Percentiles rank a stretch among this genome's conserved stretches.
phyloP scores from a whole-genome alignment of 2,888 invertebrate genomes.

The Bombylius discolor region DNA sequence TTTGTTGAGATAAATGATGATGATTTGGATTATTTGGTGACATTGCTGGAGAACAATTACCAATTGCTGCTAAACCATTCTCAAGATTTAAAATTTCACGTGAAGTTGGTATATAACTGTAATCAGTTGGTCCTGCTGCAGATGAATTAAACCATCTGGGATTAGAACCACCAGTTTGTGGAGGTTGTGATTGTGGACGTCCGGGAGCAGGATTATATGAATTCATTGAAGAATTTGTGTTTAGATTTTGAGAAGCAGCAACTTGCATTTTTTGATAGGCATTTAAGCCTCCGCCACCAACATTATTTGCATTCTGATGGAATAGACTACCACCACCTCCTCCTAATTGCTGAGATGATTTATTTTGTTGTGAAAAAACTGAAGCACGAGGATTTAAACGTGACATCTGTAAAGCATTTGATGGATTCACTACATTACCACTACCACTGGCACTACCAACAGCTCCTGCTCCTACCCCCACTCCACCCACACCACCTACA shows the following conservation, averaged over 20 bases:
- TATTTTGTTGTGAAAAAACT: conserved; percentile 45
- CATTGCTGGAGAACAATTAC: conserved; percentile 28
- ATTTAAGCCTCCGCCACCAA: conserved; percentile 14
- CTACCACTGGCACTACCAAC: not conserved
- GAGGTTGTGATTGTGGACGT: conserved; percentile 24
- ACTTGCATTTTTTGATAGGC: conserved; percentile 16
- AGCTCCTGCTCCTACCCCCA: conserved; percentile 4
- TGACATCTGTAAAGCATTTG: conserved; percentile 42
- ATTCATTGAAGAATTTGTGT: conserved; percentile 4
- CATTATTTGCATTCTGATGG: conserved; percentile 20
- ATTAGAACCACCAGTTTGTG: conserved; percentile 31
- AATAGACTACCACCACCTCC: conserved; percentile 19
- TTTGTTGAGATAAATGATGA: conserved; percentile 11
- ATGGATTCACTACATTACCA: conserved; percentile 23
- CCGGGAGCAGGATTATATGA: conserved; percentile 19
- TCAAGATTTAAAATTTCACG: conserved; percentile 32
- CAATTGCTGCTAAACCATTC: conserved; percentile 24
- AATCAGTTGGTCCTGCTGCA: conserved; percentile 18
- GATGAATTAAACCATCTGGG: conserved; percentile 17
- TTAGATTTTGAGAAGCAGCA: conserved; percentile 7
- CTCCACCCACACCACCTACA: conserved; percentile 11
- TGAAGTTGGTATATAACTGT: conserved; percentile 23
- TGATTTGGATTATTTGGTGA: conserved; percentile 31
- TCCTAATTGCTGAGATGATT: conserved; percentile 15
- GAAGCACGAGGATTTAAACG: conserved; percentile 71